Evolutionary conservation across 2,113 vertebrate genomes (phyloP).

Genomic region (Charina bottae): DNA sequence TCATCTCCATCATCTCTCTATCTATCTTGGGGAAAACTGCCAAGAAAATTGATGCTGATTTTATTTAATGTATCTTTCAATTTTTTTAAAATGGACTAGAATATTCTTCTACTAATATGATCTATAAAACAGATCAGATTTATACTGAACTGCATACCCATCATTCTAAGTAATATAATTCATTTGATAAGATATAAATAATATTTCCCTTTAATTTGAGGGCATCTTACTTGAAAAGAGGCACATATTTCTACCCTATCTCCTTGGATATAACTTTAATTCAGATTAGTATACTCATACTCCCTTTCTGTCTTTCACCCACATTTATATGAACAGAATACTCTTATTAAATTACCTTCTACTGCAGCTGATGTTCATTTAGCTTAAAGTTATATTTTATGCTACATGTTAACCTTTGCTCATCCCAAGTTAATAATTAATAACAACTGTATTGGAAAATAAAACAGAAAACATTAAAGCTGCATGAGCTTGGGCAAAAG

Average conservation of each 20-base stretch:
- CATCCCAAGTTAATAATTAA: constrained; percentile 66
- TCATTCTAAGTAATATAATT: background rate
- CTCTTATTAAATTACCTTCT: constrained; percentile 65
- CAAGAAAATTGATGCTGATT: background rate
- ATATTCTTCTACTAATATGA: background rate
- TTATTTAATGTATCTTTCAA: background rate
- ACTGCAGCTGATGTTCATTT: constrained; percentile 41
- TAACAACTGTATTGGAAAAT: constrained; percentile 62
- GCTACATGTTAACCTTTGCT: constrained; percentile 49
- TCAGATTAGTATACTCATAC: background rate
- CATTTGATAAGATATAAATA: background rate
- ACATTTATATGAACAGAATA: constrained; percentile 21
- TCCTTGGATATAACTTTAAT: background rate
- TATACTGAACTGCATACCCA: background rate
- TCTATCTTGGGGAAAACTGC: background rate
- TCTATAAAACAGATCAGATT: background rate
- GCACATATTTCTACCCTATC: constrained; percentile 53
- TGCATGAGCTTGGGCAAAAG: constrained; percentile 38
- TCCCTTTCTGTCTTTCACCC: background rate
- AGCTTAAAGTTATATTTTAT: constrained; percentile 53
- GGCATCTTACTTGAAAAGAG: constrained; percentile 52
- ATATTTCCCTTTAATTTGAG: background rate
- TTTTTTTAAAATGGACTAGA: background rate
- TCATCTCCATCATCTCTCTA: background rate
- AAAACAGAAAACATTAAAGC: constrained; percentile 47